Conservation (phyloP, 2,888 invertebrate genomes). For the Teleogryllus oceanicus region DNA sequence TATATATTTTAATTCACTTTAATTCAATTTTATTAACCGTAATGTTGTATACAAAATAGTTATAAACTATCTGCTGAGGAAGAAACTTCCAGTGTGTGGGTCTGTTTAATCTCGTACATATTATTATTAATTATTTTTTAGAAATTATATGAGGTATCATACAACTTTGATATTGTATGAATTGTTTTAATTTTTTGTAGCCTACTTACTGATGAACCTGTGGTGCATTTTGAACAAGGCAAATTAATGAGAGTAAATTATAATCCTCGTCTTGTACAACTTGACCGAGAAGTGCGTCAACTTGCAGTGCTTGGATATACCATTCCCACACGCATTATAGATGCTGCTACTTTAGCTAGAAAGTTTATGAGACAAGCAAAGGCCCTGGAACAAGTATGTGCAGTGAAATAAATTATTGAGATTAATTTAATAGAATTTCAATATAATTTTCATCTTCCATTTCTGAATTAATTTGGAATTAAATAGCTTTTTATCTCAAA, state of each 20-base stretch:
- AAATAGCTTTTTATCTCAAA: no score
- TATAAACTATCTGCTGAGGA: neutral
- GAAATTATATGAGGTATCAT: neutral
- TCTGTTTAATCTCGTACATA: no score
- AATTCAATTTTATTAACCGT: no score
- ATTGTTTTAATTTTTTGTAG: slow-evolving; percentile 44
- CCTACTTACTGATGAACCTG: slow-evolving; percentile 66
- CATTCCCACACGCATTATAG: slow-evolving; percentile 70
- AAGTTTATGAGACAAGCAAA: slow-evolving; percentile 81
- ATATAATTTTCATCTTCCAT: no score
- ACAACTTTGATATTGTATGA: slow-evolving; percentile 24
- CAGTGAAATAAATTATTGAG: no score
- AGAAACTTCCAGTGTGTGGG: neutral
- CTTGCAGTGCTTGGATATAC: slow-evolving; percentile 75
- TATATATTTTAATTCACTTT: no score
- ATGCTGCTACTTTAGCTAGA: slow-evolving; percentile 68
- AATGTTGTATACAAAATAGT: neutral
- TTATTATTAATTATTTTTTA: no score
- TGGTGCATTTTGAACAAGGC: slow-evolving; percentile 71
- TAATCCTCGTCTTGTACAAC: slow-evolving; percentile 75
- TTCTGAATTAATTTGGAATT: no score
- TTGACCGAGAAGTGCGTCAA: slow-evolving; percentile 85
- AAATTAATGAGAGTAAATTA: slow-evolving; percentile 88
- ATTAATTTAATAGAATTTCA: no score
- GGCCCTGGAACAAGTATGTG: slow-evolving; percentile 75